phyloP scores from a whole-genome alignment of 2,888 invertebrate genomes.

The Pardosa pseudoannulata region DNA sequence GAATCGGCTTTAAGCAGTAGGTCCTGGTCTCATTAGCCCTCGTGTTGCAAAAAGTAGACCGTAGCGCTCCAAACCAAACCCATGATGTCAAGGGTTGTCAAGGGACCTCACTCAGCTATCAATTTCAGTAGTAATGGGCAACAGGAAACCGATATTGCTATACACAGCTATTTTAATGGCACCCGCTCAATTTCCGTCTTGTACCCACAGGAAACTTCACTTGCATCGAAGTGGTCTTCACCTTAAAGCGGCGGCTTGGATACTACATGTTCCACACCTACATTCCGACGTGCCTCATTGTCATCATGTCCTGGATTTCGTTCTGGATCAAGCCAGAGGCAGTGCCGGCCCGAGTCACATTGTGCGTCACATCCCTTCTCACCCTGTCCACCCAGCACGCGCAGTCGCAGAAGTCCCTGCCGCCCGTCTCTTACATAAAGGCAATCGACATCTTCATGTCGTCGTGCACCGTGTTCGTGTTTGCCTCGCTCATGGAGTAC shows the following conservation, averaged over 20 bases:
- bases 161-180: too few species aligned
- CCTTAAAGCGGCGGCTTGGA: slow-evolving; percentile 88
- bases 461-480: slow-evolving; percentile 79
- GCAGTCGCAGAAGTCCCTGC: slow-evolving; percentile 93
- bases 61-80: too few species aligned
- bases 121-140: too few species aligned
- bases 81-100: too few species aligned
- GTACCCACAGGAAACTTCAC: slow-evolving; percentile 87
- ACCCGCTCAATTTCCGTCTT: not conserved
- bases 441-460: slow-evolving; percentile 80
- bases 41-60: too few species aligned
- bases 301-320: slow-evolving; percentile 96
- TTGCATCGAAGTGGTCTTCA: slow-evolving; percentile 91
- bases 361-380: slow-evolving; percentile 92
- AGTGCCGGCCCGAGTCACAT: slow-evolving; percentile 92
- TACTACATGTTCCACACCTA: slow-evolving; percentile 95
- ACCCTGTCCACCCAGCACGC: slow-evolving; percentile 94
- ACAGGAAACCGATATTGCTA: too few species aligned
- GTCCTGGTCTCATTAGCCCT: too few species aligned
- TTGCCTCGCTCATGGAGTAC: slow-evolving; percentile 79
- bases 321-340: slow-evolving; percentile 98
- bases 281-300: slow-evolving; percentile 92
- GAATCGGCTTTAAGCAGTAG: too few species aligned
- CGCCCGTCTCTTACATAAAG: slow-evolving; percentile 93
- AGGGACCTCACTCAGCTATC: too few species aligned